Evolutionary conservation across 2,888 invertebrate species (phyloP), one percentile per base, ranked within the genome.

Genomic region (Diploptera punctata): DNA sequence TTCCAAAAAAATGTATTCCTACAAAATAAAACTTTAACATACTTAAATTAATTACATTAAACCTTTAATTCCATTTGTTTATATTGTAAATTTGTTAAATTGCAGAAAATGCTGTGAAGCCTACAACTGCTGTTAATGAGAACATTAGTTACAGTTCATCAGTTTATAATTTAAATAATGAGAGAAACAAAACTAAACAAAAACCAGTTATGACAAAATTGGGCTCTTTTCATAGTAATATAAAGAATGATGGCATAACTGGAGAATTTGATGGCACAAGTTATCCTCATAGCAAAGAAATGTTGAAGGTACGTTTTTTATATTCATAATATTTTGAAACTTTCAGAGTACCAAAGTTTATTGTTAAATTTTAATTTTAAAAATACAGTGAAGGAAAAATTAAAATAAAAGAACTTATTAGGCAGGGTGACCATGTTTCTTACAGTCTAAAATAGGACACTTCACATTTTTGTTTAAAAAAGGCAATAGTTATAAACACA

Each of bases 261-360:
- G 88, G 90, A 10, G 91, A 93, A 81, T 95, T 94, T 79, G 91
- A 92, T 80, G 88, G 91, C 0, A 81, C 84, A n/a, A 82, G 87
- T 38, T 94, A 89, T 82, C 86, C 88, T 0, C 93, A 94, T 81
- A 92, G 93, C 0, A 81, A 84, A 2, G 86, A 88, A 54, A 87
- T 94, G 86, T 85, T 89, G 82, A 88, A 88, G 79, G 83, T 84
- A 76, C 60, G 31, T 52, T 65, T 76, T 74, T 80, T 70, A 79
- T 79, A 31, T 71, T 54, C 54, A 54, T 54, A 33, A 61, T 62
- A 33, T 65, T 76, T 73, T 80, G 54, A 10, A 5, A 44, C n/a
- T 44, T 7, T 44, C 44, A 13, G 16, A 18, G 7, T 44, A n/a
- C 18, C 7, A 44, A 44, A 5, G n/a, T n/a, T n/a, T n/a, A n/a